Evolutionary conservation across 2,888 invertebrate genomes (phyloP).

Genomic region (Conops quadrifasciatus): DNA sequence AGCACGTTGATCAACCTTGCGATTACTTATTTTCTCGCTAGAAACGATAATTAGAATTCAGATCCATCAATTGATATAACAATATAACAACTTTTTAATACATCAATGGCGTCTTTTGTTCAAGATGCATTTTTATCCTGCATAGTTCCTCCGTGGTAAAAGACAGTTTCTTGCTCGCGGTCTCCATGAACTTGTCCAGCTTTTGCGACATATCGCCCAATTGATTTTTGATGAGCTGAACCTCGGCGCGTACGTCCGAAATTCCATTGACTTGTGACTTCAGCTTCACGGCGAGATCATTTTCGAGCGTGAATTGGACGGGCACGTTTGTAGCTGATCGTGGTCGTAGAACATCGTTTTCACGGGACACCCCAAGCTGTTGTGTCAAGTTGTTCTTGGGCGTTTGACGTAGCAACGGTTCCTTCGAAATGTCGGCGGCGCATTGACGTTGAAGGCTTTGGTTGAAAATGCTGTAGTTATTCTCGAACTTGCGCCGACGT

Average conservation of each 20-base stretch:
- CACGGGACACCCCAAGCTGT: conserved; percentile 34
- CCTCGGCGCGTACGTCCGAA: conserved; percentile 53
- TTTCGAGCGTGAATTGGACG: conserved; percentile 50
- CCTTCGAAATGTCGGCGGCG: conserved; percentile 33
- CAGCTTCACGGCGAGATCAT: conserved; percentile 47
- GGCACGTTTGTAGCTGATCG: conserved; percentile 61
- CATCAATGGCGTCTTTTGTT: conserved; percentile 46
- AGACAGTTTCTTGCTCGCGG: conserved; percentile 54
- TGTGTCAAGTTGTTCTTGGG: conserved; percentile 30
- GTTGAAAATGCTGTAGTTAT: conserved; percentile 61
- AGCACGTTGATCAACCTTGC: too few species aligned
- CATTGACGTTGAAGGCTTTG: conserved; percentile 53
- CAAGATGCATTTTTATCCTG: conserved; percentile 55
- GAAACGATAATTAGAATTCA: too few species aligned
- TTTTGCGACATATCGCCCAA: conserved; percentile 53
- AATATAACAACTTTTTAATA: conserved; percentile 15
- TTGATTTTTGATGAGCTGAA: conserved; percentile 53
- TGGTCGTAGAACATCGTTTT: conserved; percentile 51
- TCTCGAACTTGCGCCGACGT: conserved; percentile 65
- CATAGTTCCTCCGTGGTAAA: conserved; percentile 58
- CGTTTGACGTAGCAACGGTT: conserved; percentile 28
- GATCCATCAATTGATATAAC: too few species aligned
- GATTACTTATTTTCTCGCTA: too few species aligned
- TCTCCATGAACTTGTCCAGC: conserved; percentile 57
- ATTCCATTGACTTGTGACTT: conserved; percentile 53